Percentiles rank a stretch among this genome's conserved stretches.
Conservation (phyloP, 2,888 invertebrate species). For the Ormyrus thymus region DNA sequence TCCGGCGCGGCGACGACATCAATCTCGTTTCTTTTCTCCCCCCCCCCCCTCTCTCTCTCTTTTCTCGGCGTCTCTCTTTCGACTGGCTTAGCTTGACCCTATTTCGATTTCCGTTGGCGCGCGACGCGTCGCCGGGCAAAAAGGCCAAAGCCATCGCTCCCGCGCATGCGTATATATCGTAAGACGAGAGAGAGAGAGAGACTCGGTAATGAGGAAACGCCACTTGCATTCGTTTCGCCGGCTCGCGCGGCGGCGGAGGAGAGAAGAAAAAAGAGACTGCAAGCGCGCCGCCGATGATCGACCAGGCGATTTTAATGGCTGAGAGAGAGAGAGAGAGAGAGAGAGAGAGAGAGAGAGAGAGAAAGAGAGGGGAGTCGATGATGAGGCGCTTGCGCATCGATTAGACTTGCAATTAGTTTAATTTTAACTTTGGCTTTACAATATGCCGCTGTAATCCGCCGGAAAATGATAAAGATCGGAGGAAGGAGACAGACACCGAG, state of each 20-base stretch:
- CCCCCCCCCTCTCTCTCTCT: background rate
- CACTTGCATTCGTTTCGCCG: conserved; percentile 26
- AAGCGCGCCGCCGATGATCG: no score
- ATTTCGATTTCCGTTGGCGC: conserved; percentile 48
- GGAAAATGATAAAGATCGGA: no score
- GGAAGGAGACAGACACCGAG: no score
- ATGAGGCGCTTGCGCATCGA: background rate
- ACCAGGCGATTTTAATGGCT: no score
- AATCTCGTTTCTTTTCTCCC: conserved; percentile 22
- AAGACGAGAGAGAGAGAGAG: background rate
- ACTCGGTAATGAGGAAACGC: conserved; percentile 50
- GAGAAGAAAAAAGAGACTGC: background rate
- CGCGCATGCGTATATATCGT: background rate
- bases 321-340: no score
- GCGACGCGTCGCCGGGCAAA: conserved; percentile 34
- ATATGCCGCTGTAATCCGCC: no score
- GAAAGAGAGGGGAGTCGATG: no score
- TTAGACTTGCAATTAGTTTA: no score
- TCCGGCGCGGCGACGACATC: conserved; percentile 11
- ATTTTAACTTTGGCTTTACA: no score
- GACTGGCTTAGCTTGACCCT: conserved; percentile 40
- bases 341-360: no score
- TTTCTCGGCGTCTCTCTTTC: background rate
- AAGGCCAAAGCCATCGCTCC: conserved; percentile 32
- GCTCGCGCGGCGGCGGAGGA: background rate